Conservation (phyloP, 1,140 invertebrate genomes). For the Littorina saxatilis region DNA sequence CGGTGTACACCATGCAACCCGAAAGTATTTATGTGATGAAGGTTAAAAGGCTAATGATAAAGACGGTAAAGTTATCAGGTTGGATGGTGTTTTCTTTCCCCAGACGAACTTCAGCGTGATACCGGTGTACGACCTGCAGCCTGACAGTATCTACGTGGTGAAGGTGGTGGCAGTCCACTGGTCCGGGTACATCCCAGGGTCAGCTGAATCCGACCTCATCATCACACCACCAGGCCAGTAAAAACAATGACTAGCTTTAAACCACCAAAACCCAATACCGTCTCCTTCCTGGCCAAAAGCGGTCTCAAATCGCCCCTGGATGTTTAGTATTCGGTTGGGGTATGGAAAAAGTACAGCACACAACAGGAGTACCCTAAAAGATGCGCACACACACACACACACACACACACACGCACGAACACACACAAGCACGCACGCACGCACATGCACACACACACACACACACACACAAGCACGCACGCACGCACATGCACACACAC, state of each 20-base stretch:
- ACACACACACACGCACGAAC: background rate
- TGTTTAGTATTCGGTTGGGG: background rate
- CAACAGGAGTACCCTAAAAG: too few relatives aligned
- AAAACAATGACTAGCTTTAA: too few relatives aligned
- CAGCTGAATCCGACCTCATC: background rate
- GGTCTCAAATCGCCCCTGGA: too few relatives aligned
- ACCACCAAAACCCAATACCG: too few relatives aligned
- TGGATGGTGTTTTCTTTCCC: background rate
- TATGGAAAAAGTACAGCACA: too few relatives aligned
- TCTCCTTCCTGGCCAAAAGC: too few relatives aligned
- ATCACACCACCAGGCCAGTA: conserved; percentile 17
- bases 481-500: too few relatives aligned
- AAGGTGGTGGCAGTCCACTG: conserved; percentile 24
- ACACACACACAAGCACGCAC: background rate
- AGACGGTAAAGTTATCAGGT: too few relatives aligned
- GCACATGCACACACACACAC: background rate
- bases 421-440: background rate
- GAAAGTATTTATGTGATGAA: background rate
- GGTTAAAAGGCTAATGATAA: too few relatives aligned
- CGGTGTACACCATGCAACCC: background rate
- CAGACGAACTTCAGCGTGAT: conserved; percentile 34
- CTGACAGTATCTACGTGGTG: conserved; percentile 4
- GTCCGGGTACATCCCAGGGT: conserved; percentile 15
- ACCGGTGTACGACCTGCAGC: conserved; percentile 5
- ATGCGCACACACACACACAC: background rate